Evolutionary conservation across 2,797 vertebrate genomes (phyloP), one percentile per base, ranked within the genome.

Genomic region (Gambusia yucatana): DNA sequence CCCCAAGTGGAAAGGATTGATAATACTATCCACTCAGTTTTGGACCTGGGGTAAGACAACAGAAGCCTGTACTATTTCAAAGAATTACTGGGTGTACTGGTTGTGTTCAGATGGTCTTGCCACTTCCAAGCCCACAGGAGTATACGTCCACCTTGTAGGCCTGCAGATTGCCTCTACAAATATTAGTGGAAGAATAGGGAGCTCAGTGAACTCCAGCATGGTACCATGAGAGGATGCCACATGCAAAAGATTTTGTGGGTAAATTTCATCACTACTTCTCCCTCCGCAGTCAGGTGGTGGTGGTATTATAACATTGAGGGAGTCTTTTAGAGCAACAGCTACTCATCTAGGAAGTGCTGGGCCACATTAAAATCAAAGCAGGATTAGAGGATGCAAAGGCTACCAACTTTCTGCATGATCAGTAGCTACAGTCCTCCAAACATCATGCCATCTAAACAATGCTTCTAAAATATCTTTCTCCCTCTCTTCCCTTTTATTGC

Each of bases 1-100:
- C 94, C 88, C 89, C 92, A 50, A 76, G 72, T 91, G 92, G 89
- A 82, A 9, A n/a, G 17, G 16, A n/a, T 28, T 7, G n/a, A 50
- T 61, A n/a, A 55, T 70, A 48, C 28, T 36, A 10, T 28, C 57
- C n/a, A 59, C 30, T 7, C n/a, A 59, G 11, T 59, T 59, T 59
- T 30, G 47, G 47, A 20, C 20, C 17, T 48, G 47, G 17, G 17
- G 17, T 48, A 20, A 7, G 47, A 48, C 47, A 20, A 48, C 47
- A 48, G 6, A 20, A 20, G 20, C 47, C 47, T 48, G 17, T 16
- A 7, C 47, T 2, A 48, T 48, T 48, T 48, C 47, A 48, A 48
- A 20, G 47, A 6, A 20, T 48, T 48, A 20, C 17, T 48, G 16
- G 47, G 47, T 20, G 25, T 57, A 11, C n/a, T 57, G 52, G 52